phyloP scores from a whole-genome alignment of 2,113 vertebrate species.

The Serilophus lunatus region DNA sequence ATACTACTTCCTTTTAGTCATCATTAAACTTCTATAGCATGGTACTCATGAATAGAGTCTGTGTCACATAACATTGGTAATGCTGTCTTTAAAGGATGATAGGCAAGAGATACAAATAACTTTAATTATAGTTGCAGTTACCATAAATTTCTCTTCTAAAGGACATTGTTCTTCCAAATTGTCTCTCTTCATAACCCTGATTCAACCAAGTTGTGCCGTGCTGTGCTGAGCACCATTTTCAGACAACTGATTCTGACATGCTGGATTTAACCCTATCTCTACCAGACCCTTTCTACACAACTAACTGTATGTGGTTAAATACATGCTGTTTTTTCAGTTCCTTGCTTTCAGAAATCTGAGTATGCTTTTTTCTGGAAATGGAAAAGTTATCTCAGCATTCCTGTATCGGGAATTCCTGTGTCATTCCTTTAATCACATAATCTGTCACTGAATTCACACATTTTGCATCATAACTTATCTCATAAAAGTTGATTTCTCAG shows the following conservation, averaged over 20 bases:
- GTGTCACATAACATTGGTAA: not conserved
- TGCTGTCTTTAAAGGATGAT: not conserved
- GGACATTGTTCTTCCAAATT: not conserved
- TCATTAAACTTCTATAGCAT: not conserved
- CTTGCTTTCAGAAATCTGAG: not conserved
- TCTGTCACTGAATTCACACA: not conserved
- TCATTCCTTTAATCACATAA: not conserved
- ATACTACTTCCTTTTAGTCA: not conserved
- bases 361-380: not conserved
- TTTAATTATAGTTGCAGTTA: not conserved
- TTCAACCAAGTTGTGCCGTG: not conserved
- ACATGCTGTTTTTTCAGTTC: not conserved
- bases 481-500: not conserved
- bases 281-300: not conserved
- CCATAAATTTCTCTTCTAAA: not conserved
- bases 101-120: not conserved
- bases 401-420: too few relatives aligned
- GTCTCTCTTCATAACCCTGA: not conserved
- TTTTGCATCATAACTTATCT: not conserved
- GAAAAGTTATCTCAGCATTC: not conserved
- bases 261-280: not conserved
- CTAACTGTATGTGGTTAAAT: not conserved
- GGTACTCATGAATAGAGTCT: not conserved
- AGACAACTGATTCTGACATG: not conserved
- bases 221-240: not conserved